A percentile compares a stretch with the other conserved stretches of the same genome.
phyloP scores from a whole-genome alignment of 2,888 invertebrate species.

The Brachyopa scutellaris region DNA sequence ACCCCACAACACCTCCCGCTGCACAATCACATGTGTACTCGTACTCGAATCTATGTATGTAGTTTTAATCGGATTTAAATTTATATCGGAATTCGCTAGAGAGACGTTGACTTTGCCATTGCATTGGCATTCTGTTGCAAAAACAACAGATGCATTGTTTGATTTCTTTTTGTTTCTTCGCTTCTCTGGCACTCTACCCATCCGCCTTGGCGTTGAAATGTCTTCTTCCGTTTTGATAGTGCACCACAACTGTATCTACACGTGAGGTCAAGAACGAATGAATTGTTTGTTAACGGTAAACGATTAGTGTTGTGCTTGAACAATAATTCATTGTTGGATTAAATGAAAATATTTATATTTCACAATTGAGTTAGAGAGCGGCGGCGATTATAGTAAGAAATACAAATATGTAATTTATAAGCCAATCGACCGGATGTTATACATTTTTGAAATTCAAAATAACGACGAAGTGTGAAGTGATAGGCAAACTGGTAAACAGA shows the following conservation, averaged over 20 bases:
- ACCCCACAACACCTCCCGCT: neutral
- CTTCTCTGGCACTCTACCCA: neutral
- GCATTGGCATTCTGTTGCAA: slow-evolving; percentile 56
- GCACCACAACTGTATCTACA: neutral
- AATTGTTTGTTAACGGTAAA: neutral
- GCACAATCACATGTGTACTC: neutral
- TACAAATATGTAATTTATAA: slow-evolving; percentile 3
- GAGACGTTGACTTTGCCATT: slow-evolving; percentile 56
- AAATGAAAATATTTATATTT: slow-evolving; percentile 39
- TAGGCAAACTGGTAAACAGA: neutral
- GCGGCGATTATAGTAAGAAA: neutral
- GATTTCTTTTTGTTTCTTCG: slow-evolving; percentile 14
- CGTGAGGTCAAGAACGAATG: slow-evolving; percentile 45
- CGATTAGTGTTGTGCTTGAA: slow-evolving; percentile 14
- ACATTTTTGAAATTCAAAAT: neutral
- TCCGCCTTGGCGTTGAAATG: neutral
- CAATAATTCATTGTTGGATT: slow-evolving; percentile 16
- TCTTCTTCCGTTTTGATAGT: slow-evolving; percentile 36
- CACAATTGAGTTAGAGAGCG: slow-evolving; percentile 6
- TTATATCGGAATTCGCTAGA: slow-evolving; percentile 45
- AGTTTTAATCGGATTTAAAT: slow-evolving; percentile 58
- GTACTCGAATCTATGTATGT: neutral
- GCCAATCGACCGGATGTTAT: slow-evolving; percentile 32
- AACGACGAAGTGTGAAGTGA: slow-evolving; percentile 1
- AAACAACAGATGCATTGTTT: slow-evolving; percentile 62